Evolutionary conservation across 2,113 vertebrate genomes (phyloP), one percentile per base, ranked within the genome.

Genomic region (Tichodroma muraria): DNA sequence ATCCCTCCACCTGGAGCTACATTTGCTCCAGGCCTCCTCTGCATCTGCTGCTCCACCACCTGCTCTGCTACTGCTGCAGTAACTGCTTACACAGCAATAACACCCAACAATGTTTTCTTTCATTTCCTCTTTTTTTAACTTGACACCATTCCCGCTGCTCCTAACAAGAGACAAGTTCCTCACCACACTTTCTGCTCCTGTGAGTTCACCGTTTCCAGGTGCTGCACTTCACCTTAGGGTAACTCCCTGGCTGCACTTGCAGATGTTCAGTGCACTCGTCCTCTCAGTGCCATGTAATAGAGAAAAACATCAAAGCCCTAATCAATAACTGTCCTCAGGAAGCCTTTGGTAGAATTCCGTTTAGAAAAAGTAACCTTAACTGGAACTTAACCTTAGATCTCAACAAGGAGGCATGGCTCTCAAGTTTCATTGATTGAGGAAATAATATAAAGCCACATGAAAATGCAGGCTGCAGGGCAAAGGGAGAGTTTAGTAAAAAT

Each of bases 391-490:
- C 70, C 89, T 94, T n/a, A 65, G 45, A 65, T 79, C 73, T 92
- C 54, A 77, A 85, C 54, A 72, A 91, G 78, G 20, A 92, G 64
- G 70, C 38, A 50, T 2, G 20, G 53, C 57, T 84, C 80, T 96
- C 57, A 92, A 50, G 70, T 69, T 65, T 63, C 87, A 96, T 92
- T 80, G 91, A 96, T 59, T 82, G 70, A 63, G 92, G 91, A 93
- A 71, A 80, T 85, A 89, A 91, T 82, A 94, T 37, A 82, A 94
- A 91, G 63, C 57, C 87, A 77, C 80, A 91, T 76, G 78, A 82
- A 96, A 92, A 89, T 91, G 33, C 38, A 89, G 44, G 65, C 79
- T 64, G 53, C 14, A 81, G 80, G 72, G 77, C 69, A 86, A 86
- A 78, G 65, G 56, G 52, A 84, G 72, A 69, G 37, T 89, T 96